These are phyloP conservation scores for Amphilophus citrinellus DNA, from an alignment of 2,113 vertebrate genomes.

Conservation along the genomic window DNA sequence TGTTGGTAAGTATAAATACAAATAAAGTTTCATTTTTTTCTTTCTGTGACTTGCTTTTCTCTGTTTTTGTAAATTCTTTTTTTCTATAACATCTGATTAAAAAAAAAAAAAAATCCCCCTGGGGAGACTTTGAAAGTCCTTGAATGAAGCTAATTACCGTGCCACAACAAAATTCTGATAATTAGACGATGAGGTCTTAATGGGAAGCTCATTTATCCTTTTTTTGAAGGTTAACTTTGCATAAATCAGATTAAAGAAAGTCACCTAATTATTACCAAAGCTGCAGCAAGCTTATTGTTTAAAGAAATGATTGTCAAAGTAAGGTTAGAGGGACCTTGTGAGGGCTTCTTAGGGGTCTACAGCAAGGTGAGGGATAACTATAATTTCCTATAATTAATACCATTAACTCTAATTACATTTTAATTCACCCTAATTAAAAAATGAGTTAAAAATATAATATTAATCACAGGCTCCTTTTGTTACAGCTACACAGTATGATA, in stretches of 20 bases:
- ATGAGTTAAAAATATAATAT: background rate
- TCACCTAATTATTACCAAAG: background rate
- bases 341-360: background rate
- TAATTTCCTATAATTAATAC: background rate
- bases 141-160: conserved; percentile 18
- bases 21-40: conserved; percentile 80
- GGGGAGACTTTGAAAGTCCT: background rate
- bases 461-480: background rate
- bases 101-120: background rate
- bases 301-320: background rate
- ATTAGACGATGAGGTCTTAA: conserved; percentile 21
- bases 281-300: background rate
- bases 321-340: background rate
- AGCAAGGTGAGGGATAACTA: background rate
- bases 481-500: background rate
- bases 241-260: conserved; percentile 17
- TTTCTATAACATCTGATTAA: background rate
- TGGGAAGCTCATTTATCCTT: conserved; percentile 10
- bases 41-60: conserved; percentile 66
- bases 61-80: background rate
- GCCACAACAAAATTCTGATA: conserved; percentile 14
- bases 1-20: conserved; percentile 77
- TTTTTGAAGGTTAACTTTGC: background rate
- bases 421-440: conserved; percentile 8
- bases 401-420: background rate